Conservation (phyloP, 2,113 vertebrate species). For the Mustela lutreola region DNA sequence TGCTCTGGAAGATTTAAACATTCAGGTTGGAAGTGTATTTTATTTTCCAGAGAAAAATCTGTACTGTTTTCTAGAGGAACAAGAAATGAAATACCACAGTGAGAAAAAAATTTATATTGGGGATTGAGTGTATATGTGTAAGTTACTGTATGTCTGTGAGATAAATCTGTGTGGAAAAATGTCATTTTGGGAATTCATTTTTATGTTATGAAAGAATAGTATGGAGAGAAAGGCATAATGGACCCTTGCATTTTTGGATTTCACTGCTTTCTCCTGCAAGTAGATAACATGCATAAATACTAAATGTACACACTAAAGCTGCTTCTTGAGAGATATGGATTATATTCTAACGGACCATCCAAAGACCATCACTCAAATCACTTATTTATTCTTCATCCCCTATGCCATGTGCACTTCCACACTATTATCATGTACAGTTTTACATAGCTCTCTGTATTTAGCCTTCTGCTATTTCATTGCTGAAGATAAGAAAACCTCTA, state of each 20-base stretch:
- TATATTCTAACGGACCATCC: neutral
- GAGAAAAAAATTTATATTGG: conserved; percentile 22
- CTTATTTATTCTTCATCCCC: neutral
- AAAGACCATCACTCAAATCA: neutral
- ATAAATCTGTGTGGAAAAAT: conserved; percentile 66
- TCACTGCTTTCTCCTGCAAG: neutral
- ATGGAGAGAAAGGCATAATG: conserved; percentile 39
- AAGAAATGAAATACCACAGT: conserved; percentile 41
- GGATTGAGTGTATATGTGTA: conserved; percentile 9
- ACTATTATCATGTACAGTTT: neutral
- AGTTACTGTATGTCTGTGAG: neutral
- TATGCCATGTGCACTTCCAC: neutral
- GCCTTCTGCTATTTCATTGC: neutral
- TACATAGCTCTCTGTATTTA: neutral
- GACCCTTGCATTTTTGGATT: conserved; percentile 61
- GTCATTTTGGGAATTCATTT: conserved; percentile 58
- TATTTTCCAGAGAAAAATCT: conserved; percentile 33
- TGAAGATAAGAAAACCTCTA: neutral
- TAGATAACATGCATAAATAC: conserved; percentile 15
- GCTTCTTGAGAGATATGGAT: conserved; percentile 3
- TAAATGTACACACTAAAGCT: neutral
- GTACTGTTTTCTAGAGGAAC: conserved; percentile 55
- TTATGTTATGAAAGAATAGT: neutral
- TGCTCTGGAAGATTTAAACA: conserved; percentile 53
- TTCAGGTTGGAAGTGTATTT: conserved; percentile 53